These are phyloP conservation scores for Anguilla obscura DNA, from an alignment of 2,797 vertebrate species.

Conservation along the genomic window DNA sequence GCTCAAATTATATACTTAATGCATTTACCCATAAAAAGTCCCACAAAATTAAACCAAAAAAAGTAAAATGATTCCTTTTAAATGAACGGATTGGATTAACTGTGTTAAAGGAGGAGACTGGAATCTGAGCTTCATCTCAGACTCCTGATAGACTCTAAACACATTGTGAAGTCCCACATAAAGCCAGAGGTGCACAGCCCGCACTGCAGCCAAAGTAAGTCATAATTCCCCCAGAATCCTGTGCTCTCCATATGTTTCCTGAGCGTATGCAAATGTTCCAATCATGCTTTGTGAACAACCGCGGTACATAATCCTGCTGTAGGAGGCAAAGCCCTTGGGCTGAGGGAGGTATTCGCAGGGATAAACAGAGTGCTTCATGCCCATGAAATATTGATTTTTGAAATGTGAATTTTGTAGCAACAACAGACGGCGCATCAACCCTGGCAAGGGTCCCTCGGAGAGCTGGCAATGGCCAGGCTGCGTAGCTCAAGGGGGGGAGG, in stretches of 20 bases:
- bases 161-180: background rate
- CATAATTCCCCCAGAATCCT: slow-evolving; percentile 48
- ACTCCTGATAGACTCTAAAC: background rate
- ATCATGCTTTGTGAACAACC: slow-evolving; percentile 54
- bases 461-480: slow-evolving; percentile 8
- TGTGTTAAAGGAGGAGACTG: background rate
- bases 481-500: background rate
- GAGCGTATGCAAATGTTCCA: slow-evolving; percentile 55
- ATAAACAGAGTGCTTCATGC: slow-evolving; percentile 46
- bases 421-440: slow-evolving; percentile 45
- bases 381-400: slow-evolving; percentile 53
- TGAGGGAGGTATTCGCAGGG: slow-evolving; percentile 38
- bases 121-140: background rate
- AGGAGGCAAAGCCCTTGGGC: slow-evolving; percentile 39
- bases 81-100: background rate
- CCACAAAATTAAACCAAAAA: background rate
- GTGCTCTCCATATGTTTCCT: slow-evolving; percentile 48
- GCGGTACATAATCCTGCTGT: slow-evolving; percentile 48
- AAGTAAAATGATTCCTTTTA: background rate
- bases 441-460: slow-evolving; percentile 44
- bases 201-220: background rate
- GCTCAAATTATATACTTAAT: background rate
- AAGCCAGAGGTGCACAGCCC: background rate
- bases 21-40: background rate
- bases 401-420: slow-evolving; percentile 42